These are phyloP conservation scores for Azorinus chamasolen DNA, from an alignment of 2,888 invertebrate species.

Conservation along the genomic window DNA sequence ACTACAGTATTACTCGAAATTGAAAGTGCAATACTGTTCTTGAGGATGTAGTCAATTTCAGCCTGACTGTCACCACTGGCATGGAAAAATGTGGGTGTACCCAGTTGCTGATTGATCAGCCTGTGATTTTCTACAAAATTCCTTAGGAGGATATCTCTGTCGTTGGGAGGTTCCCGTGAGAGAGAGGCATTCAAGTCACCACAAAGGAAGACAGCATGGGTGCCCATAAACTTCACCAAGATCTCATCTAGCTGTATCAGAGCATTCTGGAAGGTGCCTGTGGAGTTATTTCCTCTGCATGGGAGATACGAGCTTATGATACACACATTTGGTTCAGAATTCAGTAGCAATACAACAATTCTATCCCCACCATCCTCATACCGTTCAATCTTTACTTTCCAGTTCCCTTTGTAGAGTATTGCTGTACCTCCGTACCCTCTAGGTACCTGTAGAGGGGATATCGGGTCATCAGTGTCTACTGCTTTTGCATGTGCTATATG, in stretches of 20 bases:
- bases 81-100: constrained; percentile 4
- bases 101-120: not conserved
- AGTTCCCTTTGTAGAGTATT: not conserved
- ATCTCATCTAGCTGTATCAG: not conserved
- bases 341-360: not conserved
- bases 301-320: not conserved
- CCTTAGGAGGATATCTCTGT: constrained; percentile 1
- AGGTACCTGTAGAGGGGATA: constrained; percentile 2
- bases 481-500: not conserved
- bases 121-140: not conserved
- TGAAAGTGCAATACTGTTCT: too few species aligned
- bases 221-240: not conserved
- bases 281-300: not conserved
- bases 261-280: not conserved
- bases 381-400: not conserved
- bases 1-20: not conserved
- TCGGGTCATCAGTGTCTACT: not conserved
- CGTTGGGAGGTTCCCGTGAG: constrained; percentile 1
- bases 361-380: not conserved
- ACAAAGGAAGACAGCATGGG: not conserved
- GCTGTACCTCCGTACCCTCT: constrained; percentile 4
- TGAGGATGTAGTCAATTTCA: too few species aligned
- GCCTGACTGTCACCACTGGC: not conserved
- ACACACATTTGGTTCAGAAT: not conserved
- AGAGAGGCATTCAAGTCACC: constrained; percentile 1